Evolutionary conservation across 2,888 invertebrate species (phyloP).

Genomic region (Trichopria drosophilae): DNA sequence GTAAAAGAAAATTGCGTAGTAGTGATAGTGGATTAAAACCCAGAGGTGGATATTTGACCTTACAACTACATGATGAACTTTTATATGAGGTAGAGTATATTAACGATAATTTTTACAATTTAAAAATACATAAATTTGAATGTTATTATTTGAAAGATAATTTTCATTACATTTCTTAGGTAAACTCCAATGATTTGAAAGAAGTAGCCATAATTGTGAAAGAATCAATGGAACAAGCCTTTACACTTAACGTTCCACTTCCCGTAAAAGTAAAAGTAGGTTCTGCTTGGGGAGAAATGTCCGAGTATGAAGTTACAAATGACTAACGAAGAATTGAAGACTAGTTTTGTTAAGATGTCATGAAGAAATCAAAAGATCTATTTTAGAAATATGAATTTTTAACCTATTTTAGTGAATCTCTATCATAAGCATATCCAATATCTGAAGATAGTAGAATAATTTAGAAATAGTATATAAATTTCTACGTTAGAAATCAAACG

Average conservation of each 20-base stretch:
- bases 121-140: not conserved
- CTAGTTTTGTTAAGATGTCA: too few relatives aligned
- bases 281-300: conserved; percentile 74
- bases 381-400: too few relatives aligned
- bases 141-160: conserved; percentile 3
- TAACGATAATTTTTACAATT: not conserved
- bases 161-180: conserved; percentile 54
- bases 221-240: conserved; percentile 78
- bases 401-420: too few relatives aligned
- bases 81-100: conserved; percentile 74
- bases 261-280: conserved; percentile 87
- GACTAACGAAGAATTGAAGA: conserved; percentile 16
- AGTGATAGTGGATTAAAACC: conserved; percentile 39
- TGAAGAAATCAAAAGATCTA: too few relatives aligned
- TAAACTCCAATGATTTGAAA: conserved; percentile 64
- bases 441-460: too few relatives aligned
- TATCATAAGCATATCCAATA: too few relatives aligned
- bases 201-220: conserved; percentile 69
- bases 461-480: too few relatives aligned
- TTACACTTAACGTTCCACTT: conserved; percentile 74
- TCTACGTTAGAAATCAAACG: too few relatives aligned
- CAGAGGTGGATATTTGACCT: conserved; percentile 69
- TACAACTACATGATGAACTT: conserved; percentile 96
- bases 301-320: conserved; percentile 52
- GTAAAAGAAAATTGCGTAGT: conserved; percentile 43